phyloP scores from a whole-genome alignment of 2,113 vertebrate genomes.

The Triplophysa rosa region DNA sequence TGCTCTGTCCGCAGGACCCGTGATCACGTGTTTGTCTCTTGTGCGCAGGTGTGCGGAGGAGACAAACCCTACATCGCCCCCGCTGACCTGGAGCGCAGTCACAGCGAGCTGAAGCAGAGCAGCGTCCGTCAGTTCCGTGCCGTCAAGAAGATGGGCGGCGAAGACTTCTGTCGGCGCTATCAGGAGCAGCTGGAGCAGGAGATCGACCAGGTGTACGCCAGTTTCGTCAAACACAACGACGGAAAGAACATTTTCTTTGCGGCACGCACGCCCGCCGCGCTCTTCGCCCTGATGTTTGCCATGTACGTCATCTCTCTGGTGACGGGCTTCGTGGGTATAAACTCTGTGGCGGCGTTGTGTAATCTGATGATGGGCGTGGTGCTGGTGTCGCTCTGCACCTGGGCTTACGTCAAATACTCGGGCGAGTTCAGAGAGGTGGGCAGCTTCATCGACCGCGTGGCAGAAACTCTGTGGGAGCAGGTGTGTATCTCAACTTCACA shows the following conservation, averaged over 20 bases:
- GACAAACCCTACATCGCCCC: conserved; percentile 96
- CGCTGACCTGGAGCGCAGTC: conserved; percentile 86
- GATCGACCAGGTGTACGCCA: conserved; percentile 87
- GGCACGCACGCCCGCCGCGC: conserved; percentile 93
- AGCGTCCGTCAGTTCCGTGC: conserved; percentile 86
- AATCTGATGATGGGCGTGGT: conserved; percentile 90
- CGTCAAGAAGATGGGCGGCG: conserved; percentile 98
- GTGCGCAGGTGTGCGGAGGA: conserved; percentile 87
- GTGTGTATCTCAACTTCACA: conserved; percentile 74
- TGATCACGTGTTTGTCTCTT: background rate
- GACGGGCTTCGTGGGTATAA: conserved; percentile 93
- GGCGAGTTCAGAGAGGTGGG: conserved; percentile 97
- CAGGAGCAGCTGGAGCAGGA: conserved; percentile 91
- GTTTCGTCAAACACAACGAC: conserved; percentile 95
- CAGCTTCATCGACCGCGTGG: conserved; percentile 89
- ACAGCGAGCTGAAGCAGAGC: conserved; percentile 79
- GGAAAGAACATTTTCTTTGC: conserved; percentile 98
- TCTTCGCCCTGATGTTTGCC: conserved; percentile 94
- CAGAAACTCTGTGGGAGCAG: conserved; percentile 97
- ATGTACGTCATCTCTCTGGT: conserved; percentile 92
- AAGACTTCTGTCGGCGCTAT: conserved; percentile 93
- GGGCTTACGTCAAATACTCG: conserved; percentile 97
- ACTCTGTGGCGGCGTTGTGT: conserved; percentile 85
- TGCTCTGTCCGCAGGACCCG: background rate
- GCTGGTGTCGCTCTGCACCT: conserved; percentile 87